Evolutionary conservation across 2,113 vertebrate genomes (phyloP).

Genomic region (Malaclemys terrapin): DNA sequence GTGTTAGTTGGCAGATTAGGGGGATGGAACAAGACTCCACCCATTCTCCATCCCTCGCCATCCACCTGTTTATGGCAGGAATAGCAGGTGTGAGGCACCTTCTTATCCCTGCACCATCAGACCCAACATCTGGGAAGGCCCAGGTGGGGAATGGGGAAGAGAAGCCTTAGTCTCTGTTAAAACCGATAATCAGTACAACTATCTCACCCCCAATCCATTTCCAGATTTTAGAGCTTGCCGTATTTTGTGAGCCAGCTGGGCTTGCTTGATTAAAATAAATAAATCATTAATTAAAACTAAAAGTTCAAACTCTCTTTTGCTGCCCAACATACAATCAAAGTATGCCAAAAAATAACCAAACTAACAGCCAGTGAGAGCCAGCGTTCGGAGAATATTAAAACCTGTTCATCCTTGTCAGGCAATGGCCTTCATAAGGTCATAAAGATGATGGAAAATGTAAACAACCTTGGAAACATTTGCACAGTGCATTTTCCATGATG

Average conservation of each 20-base stretch:
- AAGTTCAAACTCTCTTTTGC: background rate
- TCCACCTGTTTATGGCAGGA: fast-evolving
- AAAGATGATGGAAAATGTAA: background rate
- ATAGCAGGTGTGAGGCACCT: background rate
- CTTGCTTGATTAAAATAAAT: background rate
- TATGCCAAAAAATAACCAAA: background rate
- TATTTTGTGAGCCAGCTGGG: background rate
- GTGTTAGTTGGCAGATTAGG: background rate
- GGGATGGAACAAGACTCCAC: background rate
- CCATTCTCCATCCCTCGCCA: background rate
- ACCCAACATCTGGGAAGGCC: background rate
- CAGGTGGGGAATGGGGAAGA: background rate
- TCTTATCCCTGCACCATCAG: background rate
- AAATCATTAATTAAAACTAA: background rate
- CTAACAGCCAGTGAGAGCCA: background rate
- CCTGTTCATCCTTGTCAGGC: background rate
- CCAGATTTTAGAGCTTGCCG: background rate
- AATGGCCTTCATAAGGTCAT: background rate
- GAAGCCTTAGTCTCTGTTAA: background rate
- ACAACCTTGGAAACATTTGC: background rate
- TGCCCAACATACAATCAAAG: background rate
- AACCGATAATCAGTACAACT: background rate
- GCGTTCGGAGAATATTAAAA: background rate
- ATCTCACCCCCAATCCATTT: background rate
- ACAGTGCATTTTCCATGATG: constrained; percentile 7